Evolutionary conservation across 2,113 vertebrate species (phyloP).

Genomic region (Calyptommatus sinebrachiatus): DNA sequence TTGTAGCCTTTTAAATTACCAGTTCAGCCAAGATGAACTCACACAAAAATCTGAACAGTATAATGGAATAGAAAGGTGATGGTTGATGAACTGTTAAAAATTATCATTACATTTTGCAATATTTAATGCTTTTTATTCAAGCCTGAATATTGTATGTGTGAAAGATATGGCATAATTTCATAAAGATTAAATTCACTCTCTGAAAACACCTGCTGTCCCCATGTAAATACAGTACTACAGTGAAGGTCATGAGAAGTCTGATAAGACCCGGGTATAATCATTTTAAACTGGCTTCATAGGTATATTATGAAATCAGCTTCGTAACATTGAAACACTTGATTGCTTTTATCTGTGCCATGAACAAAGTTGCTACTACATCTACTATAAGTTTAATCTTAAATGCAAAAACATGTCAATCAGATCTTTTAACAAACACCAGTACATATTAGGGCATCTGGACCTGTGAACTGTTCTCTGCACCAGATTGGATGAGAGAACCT

Average conservation of each 20-base stretch:
- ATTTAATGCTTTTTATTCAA: too few relatives aligned
- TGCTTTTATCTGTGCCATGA: neutral
- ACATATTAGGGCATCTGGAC: neutral
- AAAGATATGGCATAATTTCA: too few relatives aligned
- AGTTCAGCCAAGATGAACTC: too few relatives aligned
- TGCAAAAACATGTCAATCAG: neutral
- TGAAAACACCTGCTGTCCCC: neutral
- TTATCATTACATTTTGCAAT: too few relatives aligned
- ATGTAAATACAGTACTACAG: neutral
- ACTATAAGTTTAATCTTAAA: neutral
- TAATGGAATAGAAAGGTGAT: too few relatives aligned
- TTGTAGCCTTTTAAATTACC: too few relatives aligned
- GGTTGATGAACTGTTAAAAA: too few relatives aligned
- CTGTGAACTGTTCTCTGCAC: neutral
- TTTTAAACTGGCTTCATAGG: neutral
- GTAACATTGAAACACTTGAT: neutral
- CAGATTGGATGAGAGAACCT: neutral
- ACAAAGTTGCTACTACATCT: neutral
- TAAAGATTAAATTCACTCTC: neutral
- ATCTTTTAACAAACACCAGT: neutral
- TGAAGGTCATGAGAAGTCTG: neutral
- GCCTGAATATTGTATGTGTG: too few relatives aligned
- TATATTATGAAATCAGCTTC: neutral
- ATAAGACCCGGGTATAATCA: neutral
- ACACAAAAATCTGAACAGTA: too few relatives aligned